phyloP scores from a whole-genome alignment of 30 jellyfish, hydroid and myxozoan genomes.

The Aurelia aurita region DNA sequence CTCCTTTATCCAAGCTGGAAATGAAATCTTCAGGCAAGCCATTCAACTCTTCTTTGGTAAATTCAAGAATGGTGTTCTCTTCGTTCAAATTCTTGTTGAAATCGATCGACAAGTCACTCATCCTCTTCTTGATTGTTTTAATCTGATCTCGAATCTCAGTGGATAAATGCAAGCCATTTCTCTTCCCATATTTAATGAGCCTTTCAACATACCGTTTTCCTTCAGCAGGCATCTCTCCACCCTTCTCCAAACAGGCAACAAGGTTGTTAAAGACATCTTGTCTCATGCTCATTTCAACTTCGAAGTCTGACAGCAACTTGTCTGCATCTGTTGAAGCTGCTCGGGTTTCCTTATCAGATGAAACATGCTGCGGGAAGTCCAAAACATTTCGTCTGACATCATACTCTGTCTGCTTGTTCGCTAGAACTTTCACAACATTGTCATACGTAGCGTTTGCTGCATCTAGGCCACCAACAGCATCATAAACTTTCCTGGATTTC shows the following conservation, averaged over 20 bases:
- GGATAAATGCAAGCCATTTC: constrained; percentile 90
- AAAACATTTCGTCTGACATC: constrained; percentile 69
- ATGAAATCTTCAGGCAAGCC: constrained; percentile 86
- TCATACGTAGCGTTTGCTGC: constrained; percentile 55
- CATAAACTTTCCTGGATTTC: constrained; percentile 66
- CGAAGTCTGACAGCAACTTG: constrained; percentile 85
- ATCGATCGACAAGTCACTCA: constrained; percentile 90
- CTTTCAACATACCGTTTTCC: constrained; percentile 83
- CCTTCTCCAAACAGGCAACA: constrained; percentile 69
- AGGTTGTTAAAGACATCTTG: constrained; percentile 86
- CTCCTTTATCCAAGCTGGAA: constrained; percentile 78
- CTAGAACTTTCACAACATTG: constrained; percentile 69
- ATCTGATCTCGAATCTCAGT: constrained; percentile 71
- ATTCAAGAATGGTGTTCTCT: constrained; percentile 86
- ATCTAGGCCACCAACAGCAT: constrained; percentile 62
- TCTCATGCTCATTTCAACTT: constrained; percentile 96
- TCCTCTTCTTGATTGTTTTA: constrained; percentile 77
- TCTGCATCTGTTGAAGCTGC: constrained; percentile 90
- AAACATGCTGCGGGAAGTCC: constrained; percentile 93
- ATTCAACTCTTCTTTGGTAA: constrained; percentile 73
- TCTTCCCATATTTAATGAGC: constrained; percentile 80
- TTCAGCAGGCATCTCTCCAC: constrained; percentile 72
- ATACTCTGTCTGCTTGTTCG: constrained; percentile 64
- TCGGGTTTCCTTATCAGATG: constrained; percentile 77
- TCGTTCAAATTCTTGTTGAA: constrained; percentile 84